These are phyloP conservation scores for Tenualosa ilisha DNA, from an alignment of 2,797 vertebrate genomes.

Conservation along the genomic window DNA sequence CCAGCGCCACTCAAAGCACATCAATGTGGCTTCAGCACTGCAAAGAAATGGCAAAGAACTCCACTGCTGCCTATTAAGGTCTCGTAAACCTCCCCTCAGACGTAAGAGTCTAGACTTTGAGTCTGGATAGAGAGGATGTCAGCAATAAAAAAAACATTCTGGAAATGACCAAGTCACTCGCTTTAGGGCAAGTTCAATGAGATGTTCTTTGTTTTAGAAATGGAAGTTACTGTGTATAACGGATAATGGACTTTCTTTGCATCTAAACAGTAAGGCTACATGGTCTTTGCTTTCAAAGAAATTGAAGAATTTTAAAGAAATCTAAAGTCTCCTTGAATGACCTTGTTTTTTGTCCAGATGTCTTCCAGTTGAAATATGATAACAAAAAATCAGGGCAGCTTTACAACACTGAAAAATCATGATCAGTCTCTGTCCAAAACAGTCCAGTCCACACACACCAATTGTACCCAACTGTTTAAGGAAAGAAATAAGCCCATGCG, in stretches of 20 bases:
- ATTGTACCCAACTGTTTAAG: background rate
- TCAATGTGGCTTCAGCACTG: background rate
- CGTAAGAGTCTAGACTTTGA: background rate
- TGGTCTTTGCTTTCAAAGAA: no score
- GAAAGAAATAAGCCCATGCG: conserved; percentile 12
- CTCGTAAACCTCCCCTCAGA: background rate
- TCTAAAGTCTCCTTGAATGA: background rate
- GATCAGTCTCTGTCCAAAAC: conserved; percentile 7
- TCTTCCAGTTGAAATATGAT: background rate
- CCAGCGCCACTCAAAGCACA: background rate
- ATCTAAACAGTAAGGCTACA: no score
- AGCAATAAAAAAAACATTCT: background rate
- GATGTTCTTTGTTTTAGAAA: background rate
- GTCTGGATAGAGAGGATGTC: background rate
- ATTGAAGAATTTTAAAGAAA: no score
- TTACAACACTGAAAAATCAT: background rate
- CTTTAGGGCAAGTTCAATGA: background rate
- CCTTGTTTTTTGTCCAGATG: background rate
- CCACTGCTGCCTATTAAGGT: background rate
- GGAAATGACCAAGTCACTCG: background rate
- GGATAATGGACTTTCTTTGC: no score
- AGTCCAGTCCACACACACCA: background rate
- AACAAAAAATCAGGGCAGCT: background rate
- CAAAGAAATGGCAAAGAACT: background rate
- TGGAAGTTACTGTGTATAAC: background rate